phyloP scores from a whole-genome alignment of 2,113 vertebrate species.

The Zosterops hypoxanthus region DNA sequence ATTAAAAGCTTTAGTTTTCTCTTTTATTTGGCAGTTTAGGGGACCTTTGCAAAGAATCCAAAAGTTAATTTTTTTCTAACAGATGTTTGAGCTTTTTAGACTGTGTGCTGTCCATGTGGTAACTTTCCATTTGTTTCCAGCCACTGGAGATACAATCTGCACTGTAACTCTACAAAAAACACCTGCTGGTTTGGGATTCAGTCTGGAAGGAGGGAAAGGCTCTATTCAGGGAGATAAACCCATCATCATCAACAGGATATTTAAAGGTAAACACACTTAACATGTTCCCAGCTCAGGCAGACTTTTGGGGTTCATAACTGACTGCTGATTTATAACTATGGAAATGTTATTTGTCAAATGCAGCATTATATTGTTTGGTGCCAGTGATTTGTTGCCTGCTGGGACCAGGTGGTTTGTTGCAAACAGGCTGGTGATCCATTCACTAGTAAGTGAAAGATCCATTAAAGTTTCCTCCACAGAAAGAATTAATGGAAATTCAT shows the following conservation, averaged over 20 bases:
- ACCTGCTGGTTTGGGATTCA: constrained; percentile 88
- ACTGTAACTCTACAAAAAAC: constrained; percentile 85
- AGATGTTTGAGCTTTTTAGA: neutral
- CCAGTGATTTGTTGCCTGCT: neutral
- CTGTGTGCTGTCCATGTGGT: neutral
- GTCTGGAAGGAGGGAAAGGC: constrained; percentile 91
- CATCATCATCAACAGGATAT: constrained; percentile 86
- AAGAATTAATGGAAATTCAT: neutral
- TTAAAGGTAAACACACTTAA: constrained; percentile 78
- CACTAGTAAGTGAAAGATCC: neutral
- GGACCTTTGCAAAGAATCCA: neutral
- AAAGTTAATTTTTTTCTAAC: neutral
- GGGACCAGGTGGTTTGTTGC: neutral
- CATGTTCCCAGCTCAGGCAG: neutral
- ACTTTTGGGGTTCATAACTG: neutral
- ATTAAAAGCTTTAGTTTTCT: neutral
- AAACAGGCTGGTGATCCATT: neutral
- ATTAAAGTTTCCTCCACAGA: neutral
- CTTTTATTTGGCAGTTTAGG: neutral
- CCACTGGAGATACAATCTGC: constrained; percentile 53
- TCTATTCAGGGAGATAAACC: constrained; percentile 91
- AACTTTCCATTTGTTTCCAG: constrained; percentile 8
- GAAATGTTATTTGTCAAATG: neutral
- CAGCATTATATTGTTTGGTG: neutral
- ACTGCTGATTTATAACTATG: neutral